Evolutionary conservation across 2,113 vertebrate species (phyloP), one percentile per base, ranked within the genome.

Genomic region (Seriola aureovittata): DNA sequence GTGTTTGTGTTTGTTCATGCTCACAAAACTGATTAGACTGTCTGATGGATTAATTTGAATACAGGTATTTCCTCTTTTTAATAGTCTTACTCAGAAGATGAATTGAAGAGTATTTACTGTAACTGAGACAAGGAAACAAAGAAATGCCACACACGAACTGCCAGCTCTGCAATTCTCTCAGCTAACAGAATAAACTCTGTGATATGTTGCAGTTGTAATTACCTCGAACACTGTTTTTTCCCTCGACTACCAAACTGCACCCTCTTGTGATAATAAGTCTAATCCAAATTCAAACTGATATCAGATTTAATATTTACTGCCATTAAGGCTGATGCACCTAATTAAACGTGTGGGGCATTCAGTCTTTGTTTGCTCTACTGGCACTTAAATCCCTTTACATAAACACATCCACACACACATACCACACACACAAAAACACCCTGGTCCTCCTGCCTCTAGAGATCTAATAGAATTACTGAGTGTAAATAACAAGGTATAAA

Each of bases 231-330:
- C 70, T 52, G 71, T 87, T 75, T 81, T 74, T 50, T 42, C 40
- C 73, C 82, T 81, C 87, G 82, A 91, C 87, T 78, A 76, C 48
- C 14, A 32, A 32, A 1, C 46, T n/a, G 52, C 65, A 38, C 60
- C 66, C 65, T 81, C 72, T 71, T 40, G 14, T 71, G 77, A 86
- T 80, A 78, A 78, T 69, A 68, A 1, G 1, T 71, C 81, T 85
- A 82, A 88, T 90, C 88, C 80, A 73, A 82, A 85, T 72, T 84
- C 88, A 87, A 86, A 88, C 80, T 85, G 74, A 80, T 87, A 77
- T 77, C 54, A 86, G 75, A 80, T 87, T 85, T 85, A 86, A 86
- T 87, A 84, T 84, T 79, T 67, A 50, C 66, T 60, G 57, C 55
- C 74, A 68, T 88, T 85, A 85, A 82, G 80, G 67, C 66, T 60